Evolutionary conservation across 2,797 vertebrate species (phyloP), one percentile per base, ranked within the genome.

Genomic region (Calcarius lapponicus): DNA sequence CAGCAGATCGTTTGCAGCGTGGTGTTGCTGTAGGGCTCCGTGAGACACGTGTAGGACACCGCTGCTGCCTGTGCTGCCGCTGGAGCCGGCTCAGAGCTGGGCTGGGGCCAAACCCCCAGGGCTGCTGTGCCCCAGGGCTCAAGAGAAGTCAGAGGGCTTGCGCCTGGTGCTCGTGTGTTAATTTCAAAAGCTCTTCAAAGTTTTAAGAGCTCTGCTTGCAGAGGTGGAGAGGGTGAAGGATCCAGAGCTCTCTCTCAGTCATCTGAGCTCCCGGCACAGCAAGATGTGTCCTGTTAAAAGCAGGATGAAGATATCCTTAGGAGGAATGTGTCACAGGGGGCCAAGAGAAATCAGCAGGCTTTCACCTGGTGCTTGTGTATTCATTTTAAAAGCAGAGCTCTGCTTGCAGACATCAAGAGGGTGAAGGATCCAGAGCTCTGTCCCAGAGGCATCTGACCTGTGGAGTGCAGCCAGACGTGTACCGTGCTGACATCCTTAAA

Each of bases 21-120:
- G 73, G 7, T 36, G 67, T 1, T 51, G 19, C 6, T 87, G 87
- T 54, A 80, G 45, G 7, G 15, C 45, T 90, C 58, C 3, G 36
- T 16, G 60, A 2, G 19, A 62, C 84, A 64, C 29, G 4, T 18
- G 80, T 65, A 78, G 69, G 88, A 45, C 93, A 71, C 40, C 48
- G 0, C 10, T 62, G 25, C 32, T 64, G 76, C 50, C 21, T 0
- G 48, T 15, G 79, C 86, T 51, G 69, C 90, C 62, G 88, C 82
- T 85, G 82, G 47, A 31, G 18, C 1, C 3, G 13, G 53, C 64
- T 57, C 28, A 26, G 1, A 6, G 2, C 45, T 1, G 1, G 0
- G 32, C 47, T 20, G 25, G 12, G 31, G 10, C 34, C 56, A 31
- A 36, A 32, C 62, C 69, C 1, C 0, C 0, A 0, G 50, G 17